Evolutionary conservation across 2,888 invertebrate genomes (phyloP), one percentile per base, ranked within the genome.

Genomic region (Steinernema scapterisci): DNA sequence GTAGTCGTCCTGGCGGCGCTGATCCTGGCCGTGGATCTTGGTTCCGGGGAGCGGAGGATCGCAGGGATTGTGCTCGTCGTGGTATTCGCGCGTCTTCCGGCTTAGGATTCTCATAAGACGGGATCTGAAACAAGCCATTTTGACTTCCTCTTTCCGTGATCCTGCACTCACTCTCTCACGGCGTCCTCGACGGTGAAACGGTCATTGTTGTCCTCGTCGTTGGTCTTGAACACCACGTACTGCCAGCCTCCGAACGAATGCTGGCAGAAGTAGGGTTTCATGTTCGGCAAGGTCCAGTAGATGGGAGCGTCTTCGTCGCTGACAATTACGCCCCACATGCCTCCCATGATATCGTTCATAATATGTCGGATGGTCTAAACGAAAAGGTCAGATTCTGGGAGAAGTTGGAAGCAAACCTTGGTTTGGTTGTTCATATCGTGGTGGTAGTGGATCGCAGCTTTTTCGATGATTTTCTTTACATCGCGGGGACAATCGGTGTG

Each of bases 1-100:
- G 31, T 63, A 63, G 31, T 63, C 31, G 63, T 63, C 63, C 1
- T 63, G 27, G 9, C 9, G 3, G 38, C 9, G 5, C 38, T 38
- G 38, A 5, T 13, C 13, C 48, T 48, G 48, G 7, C 19, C 16
- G 16, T 16, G 27, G 1, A 63, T 63, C 16, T 6, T 2, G 16
- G 16, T 63, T 38, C 63, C 63, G 27, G 31, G 63, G 16, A 63
- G 9, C 27, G 63, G 63, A 25, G 63, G 63, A 63, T 63, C 63
- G 31, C 63, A 63, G 3, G 63, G 63, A 25, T 63, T 63, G 63
- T 31, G 63, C 31, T 63, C 63, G 31, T 63, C 63, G 63, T 63
- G 63, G 63, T 63, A 63, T 21, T 63, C 63, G 27, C 63, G 27
- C 1, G 63, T 25, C 38, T 63, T 63, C 1, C 63, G 63, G 31